Evolutionary conservation across 2,797 vertebrate species (phyloP).

Genomic region (Mycteria americana): DNA sequence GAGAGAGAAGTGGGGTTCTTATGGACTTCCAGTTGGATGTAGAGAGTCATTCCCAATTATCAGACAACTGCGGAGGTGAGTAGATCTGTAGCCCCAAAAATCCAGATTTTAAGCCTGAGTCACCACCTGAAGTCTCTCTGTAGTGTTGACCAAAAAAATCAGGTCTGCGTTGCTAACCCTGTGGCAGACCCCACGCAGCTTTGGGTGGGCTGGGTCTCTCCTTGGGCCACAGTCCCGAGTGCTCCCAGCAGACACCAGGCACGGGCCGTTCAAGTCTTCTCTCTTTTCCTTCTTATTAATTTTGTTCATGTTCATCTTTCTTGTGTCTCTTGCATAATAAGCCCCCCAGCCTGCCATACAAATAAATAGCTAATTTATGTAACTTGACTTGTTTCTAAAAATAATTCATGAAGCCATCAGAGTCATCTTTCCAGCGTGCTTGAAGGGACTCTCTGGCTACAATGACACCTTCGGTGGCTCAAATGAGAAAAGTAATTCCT

Average conservation of each 20-base stretch:
- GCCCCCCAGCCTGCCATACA: neutral
- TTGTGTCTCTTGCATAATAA: neutral
- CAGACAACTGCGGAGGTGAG: neutral
- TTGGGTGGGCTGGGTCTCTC: neutral
- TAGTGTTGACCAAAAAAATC: neutral
- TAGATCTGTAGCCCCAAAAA: neutral
- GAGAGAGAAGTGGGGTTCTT: neutral
- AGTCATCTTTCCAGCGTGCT: neutral
- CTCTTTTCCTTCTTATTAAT: neutral
- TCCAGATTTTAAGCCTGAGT: neutral
- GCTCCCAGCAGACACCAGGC: neutral
- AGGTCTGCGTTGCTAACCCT: accelerated
- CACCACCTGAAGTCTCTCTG: neutral
- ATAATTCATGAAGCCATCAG: neutral
- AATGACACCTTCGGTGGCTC: neutral
- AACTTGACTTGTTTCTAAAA: neutral
- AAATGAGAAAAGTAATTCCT: neutral
- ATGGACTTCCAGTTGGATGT: neutral
- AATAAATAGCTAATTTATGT: neutral
- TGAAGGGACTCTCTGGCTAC: neutral
- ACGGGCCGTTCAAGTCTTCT: neutral
- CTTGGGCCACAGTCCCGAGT: accelerated
- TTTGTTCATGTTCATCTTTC: neutral
- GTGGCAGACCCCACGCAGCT: accelerated
- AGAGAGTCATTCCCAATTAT: neutral